These are phyloP conservation scores for Clarias macrocephalus DNA, from an alignment of 2,113 vertebrate species.

Conservation along the genomic window DNA sequence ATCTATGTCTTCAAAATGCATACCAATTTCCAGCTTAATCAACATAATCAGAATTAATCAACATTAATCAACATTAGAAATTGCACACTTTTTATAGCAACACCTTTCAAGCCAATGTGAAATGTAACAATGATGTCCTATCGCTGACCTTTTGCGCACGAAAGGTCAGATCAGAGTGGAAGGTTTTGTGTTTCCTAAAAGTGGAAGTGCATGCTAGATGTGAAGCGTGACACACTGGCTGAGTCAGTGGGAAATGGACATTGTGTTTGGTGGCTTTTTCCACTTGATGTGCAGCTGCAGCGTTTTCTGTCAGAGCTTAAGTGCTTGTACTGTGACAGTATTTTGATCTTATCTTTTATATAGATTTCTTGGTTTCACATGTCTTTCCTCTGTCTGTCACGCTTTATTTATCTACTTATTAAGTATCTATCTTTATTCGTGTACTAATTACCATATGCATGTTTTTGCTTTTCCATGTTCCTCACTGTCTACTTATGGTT, in stretches of 20 bases:
- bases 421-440: background rate
- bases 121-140: background rate
- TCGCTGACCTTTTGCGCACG: background rate
- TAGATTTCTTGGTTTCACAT: background rate
- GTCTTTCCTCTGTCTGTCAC: background rate
- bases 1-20: background rate
- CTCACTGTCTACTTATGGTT: background rate
- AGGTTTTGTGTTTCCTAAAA: background rate
- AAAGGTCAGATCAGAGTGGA: background rate
- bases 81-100: background rate
- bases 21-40: background rate
- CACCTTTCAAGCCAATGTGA: background rate
- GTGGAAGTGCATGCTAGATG: conserved; percentile 28
- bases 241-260: conserved; percentile 48
- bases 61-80: background rate
- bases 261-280: conserved; percentile 47
- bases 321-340: background rate
- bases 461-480: background rate
- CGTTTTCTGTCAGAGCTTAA: conserved; percentile 50
- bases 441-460: background rate
- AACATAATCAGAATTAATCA: background rate
- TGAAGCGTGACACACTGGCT: conserved; percentile 53
- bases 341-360: background rate
- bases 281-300: conserved; percentile 62
- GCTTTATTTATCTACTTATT: background rate